Percentiles rank a stretch among this genome's conserved stretches.
Evolutionary conservation across 2,797 vertebrate species (phyloP).

Genomic region (Sebastes cheni): DNA sequence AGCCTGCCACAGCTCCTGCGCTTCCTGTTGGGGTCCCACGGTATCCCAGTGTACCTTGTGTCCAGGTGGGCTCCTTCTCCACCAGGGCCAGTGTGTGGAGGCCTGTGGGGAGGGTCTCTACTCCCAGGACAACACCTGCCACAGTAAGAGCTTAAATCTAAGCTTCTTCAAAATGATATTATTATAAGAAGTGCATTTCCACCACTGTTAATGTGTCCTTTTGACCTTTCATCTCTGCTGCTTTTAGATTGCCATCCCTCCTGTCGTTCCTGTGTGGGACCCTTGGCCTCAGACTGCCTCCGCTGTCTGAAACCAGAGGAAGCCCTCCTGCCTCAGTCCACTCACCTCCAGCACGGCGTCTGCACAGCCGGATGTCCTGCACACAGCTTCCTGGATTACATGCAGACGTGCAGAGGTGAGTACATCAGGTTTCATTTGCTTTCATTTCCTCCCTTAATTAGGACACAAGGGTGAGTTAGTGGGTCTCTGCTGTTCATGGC

Average conservation of each 20-base stretch:
- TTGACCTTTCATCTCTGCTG: not conserved
- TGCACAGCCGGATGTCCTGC: conserved; percentile 83
- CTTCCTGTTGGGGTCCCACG: conserved; percentile 85
- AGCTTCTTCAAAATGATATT: not conserved
- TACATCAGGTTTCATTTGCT: not conserved
- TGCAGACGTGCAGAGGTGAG: conserved; percentile 86
- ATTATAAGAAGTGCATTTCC: not conserved
- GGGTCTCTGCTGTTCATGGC: not conserved
- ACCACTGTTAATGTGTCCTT: not conserved
- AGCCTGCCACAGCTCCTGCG: conserved; percentile 90
- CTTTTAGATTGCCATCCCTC: conserved; percentile 87
- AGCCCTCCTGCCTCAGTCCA: conserved; percentile 74
- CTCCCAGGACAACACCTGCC: conserved; percentile 82
- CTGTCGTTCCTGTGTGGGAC: conserved; percentile 88
- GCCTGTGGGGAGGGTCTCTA: conserved; percentile 90
- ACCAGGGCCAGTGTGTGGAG: conserved; percentile 86
- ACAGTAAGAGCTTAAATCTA: conserved; percentile 78
- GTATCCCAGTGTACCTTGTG: conserved; percentile 87
- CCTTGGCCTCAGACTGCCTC: conserved; percentile 80
- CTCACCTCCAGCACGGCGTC: conserved; percentile 67
- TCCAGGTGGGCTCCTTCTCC: conserved; percentile 70
- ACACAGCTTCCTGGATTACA: conserved; percentile 77
- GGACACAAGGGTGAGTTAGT: no score
- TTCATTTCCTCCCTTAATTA: not conserved
- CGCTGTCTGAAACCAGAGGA: conserved; percentile 82